Evolutionary conservation across 2,113 vertebrate species (phyloP).

Genomic region (Mastomys coucha): DNA sequence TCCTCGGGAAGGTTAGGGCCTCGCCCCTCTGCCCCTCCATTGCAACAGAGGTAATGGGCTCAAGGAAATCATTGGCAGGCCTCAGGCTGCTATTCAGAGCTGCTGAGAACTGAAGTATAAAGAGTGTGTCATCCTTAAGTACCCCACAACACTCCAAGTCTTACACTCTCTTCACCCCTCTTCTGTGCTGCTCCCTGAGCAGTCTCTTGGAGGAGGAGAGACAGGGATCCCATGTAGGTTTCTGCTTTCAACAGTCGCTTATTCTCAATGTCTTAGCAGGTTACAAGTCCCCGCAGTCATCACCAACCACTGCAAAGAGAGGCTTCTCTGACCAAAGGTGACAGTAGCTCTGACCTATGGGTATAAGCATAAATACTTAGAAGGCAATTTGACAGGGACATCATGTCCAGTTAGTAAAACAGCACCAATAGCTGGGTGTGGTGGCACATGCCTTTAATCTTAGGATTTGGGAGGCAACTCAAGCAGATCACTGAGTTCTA

Average conservation of each 20-base stretch:
- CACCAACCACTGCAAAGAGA: too few species aligned
- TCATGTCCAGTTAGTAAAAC: not conserved
- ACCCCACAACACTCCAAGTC: too few species aligned
- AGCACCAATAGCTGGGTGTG: not conserved
- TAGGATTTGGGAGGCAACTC: not conserved
- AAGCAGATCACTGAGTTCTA: not conserved
- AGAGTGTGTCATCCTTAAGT: not conserved
- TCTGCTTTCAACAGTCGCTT: not conserved
- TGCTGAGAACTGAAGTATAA: not conserved
- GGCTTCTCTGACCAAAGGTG: not conserved
- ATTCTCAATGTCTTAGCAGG: not conserved
- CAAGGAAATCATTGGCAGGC: not conserved
- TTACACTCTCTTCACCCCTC: not conserved
- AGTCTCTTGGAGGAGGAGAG: not conserved
- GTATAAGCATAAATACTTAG: too few species aligned
- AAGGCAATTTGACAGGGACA: not conserved
- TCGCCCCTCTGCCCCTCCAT: rapidly evolving
- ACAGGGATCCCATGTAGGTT: not conserved
- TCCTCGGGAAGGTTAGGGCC: not conserved
- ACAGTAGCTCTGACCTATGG: not conserved
- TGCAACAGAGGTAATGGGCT: not conserved
- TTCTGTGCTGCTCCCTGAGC: not conserved
- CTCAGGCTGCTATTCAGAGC: not conserved
- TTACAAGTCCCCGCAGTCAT: not conserved
- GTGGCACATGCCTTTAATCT: not conserved